Conservation (phyloP, 2,888 invertebrate genomes). For the Helleia helle region DNA sequence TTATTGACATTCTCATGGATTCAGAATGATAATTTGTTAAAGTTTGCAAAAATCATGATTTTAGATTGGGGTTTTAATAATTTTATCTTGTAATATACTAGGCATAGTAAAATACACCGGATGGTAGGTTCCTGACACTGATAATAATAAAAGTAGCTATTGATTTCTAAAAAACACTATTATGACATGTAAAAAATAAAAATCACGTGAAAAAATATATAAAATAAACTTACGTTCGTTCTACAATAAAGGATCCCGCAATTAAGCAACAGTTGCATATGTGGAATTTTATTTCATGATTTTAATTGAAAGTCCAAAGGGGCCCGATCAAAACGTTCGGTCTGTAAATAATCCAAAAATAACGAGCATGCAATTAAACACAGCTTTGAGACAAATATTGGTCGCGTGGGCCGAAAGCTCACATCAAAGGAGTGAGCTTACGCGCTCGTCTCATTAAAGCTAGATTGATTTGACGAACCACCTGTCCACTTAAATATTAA, state of each 20-base stretch:
- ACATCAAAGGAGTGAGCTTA: conserved; percentile 59
- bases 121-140: no score
- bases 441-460: conserved; percentile 40
- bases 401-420: conserved; percentile 31
- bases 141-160: no score
- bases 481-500: no score
- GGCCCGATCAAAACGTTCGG: conserved; percentile 34
- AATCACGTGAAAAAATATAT: conserved; percentile 3
- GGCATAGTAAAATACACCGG: no score
- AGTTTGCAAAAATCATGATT: no score
- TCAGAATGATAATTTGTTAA: no score
- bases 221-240: not conserved
- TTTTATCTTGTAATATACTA: no score
- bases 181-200: no score
- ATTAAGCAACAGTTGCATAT: conserved; percentile 44
- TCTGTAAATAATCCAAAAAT: conserved; percentile 71
- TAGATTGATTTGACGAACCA: conserved; percentile 16
- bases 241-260: conserved; percentile 35
- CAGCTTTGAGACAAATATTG: conserved; percentile 57
- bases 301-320: conserved; percentile 32
- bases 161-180: no score
- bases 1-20: no score
- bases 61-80: no score
- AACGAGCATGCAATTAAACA: conserved; percentile 70
- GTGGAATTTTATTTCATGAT: conserved; percentile 44